Percentiles rank a stretch among this genome's conserved stretches.
These are phyloP conservation scores for Aspiorhynchus laticeps DNA, from an alignment of 2,113 vertebrate genomes.

Conservation along the genomic window DNA sequence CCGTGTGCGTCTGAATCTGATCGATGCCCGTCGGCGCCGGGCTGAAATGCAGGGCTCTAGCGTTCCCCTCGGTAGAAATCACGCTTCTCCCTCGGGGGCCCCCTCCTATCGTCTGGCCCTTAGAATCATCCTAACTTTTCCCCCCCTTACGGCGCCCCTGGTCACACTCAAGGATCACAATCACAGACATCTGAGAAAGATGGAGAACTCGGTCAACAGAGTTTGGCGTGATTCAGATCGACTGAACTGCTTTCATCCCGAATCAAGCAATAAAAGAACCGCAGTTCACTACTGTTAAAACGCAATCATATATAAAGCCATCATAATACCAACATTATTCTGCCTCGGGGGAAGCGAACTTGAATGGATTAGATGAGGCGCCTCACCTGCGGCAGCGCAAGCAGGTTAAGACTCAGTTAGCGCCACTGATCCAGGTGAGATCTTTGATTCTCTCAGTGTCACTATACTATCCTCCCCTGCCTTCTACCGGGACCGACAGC, in stretches of 20 bases:
- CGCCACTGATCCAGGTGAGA: conserved; percentile 9
- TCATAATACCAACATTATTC: neutral
- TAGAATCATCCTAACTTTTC: no score
- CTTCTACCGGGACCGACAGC: neutral
- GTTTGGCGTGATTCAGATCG: neutral
- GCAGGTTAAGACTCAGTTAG: conserved; percentile 19
- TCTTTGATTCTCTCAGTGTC: conserved; percentile 4
- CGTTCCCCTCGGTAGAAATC: no score
- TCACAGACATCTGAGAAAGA: neutral
- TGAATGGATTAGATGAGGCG: conserved; percentile 3
- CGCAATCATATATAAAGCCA: conserved; percentile 1
- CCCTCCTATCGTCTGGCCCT: no score
- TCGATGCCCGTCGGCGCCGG: no score
- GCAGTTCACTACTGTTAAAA: neutral
- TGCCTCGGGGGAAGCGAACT: neutral
- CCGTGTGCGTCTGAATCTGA: no score
- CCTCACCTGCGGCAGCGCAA: neutral
- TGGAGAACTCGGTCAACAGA: neutral
- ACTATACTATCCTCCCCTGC: neutral
- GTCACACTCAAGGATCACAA: neutral
- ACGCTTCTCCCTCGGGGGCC: no score
- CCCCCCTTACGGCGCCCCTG: no score
- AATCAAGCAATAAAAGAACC: neutral
- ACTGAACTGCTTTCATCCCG: neutral
- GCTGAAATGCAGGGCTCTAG: no score